These are phyloP conservation scores for Sebastiscus albofasciatus DNA, from an alignment of 2,797 vertebrate genomes.

Conservation along the genomic window DNA sequence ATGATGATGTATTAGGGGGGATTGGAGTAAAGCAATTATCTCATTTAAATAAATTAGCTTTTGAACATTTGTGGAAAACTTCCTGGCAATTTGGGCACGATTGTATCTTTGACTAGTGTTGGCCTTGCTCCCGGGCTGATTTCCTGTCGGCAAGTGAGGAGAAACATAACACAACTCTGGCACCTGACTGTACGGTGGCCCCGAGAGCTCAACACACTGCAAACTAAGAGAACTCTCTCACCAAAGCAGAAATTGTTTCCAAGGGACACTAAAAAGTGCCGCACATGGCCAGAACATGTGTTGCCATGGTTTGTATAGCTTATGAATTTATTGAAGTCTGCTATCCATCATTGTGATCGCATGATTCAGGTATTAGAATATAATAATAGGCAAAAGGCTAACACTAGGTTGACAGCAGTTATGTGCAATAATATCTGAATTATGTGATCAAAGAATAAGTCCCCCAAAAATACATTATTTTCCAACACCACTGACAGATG, in stretches of 20 bases:
- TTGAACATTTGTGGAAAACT: constrained; percentile 30
- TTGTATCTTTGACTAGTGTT: background rate
- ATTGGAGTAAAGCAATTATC: constrained; percentile 39
- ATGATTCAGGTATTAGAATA: too few relatives aligned
- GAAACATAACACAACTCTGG: background rate
- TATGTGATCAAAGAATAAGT: too few relatives aligned
- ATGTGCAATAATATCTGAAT: too few relatives aligned
- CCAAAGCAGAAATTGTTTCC: background rate
- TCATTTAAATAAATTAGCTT: constrained; percentile 50
- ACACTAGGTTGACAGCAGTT: too few relatives aligned
- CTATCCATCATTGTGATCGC: too few relatives aligned
- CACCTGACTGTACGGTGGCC: background rate
- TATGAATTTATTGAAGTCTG: background rate
- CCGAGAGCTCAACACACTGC: background rate
- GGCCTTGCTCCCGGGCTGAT: constrained; percentile 1
- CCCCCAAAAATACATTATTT: too few relatives aligned
- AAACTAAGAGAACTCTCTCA: background rate
- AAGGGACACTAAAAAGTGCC: background rate
- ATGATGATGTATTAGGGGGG: constrained; percentile 61
- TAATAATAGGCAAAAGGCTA: too few relatives aligned
- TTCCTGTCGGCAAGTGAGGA: constrained; percentile 3
- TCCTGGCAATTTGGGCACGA: constrained; percentile 4
- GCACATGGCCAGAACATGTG: background rate
- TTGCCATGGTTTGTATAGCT: background rate
- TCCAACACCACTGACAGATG: too few relatives aligned